Conservation (phyloP, 2,113 vertebrate species). For the Nipponia nippon region DNA sequence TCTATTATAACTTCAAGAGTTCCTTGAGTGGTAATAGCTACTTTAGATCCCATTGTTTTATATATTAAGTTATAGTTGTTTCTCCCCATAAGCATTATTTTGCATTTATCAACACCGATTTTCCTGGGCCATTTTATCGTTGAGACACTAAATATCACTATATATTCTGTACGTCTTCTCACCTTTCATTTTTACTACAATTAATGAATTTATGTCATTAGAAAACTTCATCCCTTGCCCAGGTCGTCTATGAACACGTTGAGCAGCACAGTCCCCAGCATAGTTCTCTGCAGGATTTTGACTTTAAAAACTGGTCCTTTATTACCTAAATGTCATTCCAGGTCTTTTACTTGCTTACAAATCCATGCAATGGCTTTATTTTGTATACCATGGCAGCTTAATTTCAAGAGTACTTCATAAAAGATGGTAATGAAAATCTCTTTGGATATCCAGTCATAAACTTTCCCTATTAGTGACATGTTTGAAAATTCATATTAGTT, state of each 20-base stretch:
- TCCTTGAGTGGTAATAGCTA: not conserved
- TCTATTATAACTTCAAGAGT: not conserved
- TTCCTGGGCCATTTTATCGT: not conserved
- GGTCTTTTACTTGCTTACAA: not conserved
- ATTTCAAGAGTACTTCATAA: not conserved
- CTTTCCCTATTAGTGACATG: not conserved
- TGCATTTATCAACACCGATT: not conserved
- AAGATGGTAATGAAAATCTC: not conserved
- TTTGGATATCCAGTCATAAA: not conserved
- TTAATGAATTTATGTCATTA: not conserved
- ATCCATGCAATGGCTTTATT: not conserved
- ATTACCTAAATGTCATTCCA: not conserved
- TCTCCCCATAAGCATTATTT: not conserved
- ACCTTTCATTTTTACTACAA: not conserved
- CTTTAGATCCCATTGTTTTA: not conserved
- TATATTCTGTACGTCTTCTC: not conserved
- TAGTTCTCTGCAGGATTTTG: not conserved
- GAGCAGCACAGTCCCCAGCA: not conserved
- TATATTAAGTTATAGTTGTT: not conserved
- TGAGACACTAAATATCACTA: not conserved
- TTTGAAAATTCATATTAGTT: not conserved
- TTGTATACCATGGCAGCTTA: not conserved
- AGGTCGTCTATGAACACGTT: not conserved
- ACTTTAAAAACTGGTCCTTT: not conserved
- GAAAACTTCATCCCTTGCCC: not conserved